These are phyloP conservation scores for Latrodectus hesperus DNA, from an alignment of 2,888 invertebrate genomes.

Conservation along the genomic window DNA sequence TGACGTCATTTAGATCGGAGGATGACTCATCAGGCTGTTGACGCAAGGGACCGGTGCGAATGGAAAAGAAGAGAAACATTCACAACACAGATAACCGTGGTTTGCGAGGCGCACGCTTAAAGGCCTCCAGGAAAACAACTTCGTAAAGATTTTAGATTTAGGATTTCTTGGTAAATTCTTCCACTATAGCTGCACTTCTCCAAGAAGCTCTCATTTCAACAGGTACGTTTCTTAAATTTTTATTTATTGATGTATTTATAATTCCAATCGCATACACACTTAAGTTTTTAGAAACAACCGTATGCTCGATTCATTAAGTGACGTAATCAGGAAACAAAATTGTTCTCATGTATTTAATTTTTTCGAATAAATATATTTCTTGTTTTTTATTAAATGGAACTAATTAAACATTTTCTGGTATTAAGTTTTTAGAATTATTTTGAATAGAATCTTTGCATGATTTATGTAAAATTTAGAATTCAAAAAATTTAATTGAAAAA, in stretches of 20 bases:
- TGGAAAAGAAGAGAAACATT: constrained; percentile 20
- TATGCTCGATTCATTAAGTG: neutral
- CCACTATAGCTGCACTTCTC: neutral
- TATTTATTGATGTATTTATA: neutral
- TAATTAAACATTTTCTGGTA: too few relatives aligned
- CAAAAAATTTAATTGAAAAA: too few relatives aligned
- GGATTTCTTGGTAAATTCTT: neutral
- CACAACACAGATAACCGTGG: constrained; percentile 32
- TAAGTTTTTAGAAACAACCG: neutral
- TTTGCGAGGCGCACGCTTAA: constrained; percentile 21
- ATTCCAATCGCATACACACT: constrained; percentile 1
- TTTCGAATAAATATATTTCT: too few relatives aligned
- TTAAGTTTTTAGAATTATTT: too few relatives aligned
- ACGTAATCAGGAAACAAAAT: neutral
- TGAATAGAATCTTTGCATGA: too few relatives aligned
- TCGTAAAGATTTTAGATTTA: neutral
- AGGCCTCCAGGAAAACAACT: constrained; percentile 8
- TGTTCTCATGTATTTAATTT: too few relatives aligned
- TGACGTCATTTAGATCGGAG: constrained; percentile 51
- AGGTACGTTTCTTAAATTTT: constrained; percentile 3
- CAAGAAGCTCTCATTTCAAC: constrained; percentile 4
- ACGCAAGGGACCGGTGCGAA: constrained; percentile 55
- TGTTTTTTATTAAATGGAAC: too few relatives aligned
- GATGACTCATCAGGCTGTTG: constrained; percentile 58
- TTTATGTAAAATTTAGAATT: too few relatives aligned